phyloP scores from a whole-genome alignment of 2,888 invertebrate genomes.

The Ophraella communa region DNA sequence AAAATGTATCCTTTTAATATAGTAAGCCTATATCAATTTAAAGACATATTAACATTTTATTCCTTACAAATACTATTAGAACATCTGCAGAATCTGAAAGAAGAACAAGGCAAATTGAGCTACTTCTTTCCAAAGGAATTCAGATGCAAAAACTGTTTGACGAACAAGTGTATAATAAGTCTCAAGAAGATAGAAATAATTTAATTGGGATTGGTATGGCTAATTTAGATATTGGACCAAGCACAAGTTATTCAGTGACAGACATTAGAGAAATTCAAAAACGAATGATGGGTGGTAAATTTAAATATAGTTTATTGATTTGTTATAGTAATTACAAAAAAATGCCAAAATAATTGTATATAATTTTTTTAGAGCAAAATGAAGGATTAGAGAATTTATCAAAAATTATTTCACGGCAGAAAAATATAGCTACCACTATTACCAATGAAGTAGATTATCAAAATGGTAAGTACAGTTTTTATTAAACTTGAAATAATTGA shows the following conservation, averaged over 20 bases:
- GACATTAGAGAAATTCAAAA: slow-evolving; percentile 67
- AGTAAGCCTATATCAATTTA: too few species aligned
- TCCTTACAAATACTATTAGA: slow-evolving; percentile 53
- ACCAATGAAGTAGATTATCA: slow-evolving; percentile 79
- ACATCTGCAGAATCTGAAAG: slow-evolving; percentile 69
- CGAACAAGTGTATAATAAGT: slow-evolving; percentile 51
- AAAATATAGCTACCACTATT: slow-evolving; percentile 76
- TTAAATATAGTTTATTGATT: not conserved
- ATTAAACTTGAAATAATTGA: not conserved
- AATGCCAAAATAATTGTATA: slow-evolving; percentile 9
- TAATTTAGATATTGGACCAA: slow-evolving; percentile 56
- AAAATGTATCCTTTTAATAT: slow-evolving; percentile 58
- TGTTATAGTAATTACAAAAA: slow-evolving; percentile 7
- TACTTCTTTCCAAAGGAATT: slow-evolving; percentile 65
- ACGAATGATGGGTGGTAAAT: slow-evolving; percentile 65
- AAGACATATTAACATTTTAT: slow-evolving; percentile 1
- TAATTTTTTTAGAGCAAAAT: slow-evolving; percentile 70
- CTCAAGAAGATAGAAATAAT: slow-evolving; percentile 51
- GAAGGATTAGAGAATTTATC: slow-evolving; percentile 76
- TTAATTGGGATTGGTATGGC: slow-evolving; percentile 57
- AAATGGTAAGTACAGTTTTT: slow-evolving; percentile 66
- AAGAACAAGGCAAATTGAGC: slow-evolving; percentile 67
- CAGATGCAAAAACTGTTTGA: slow-evolving; percentile 65
- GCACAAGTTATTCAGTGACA: slow-evolving; percentile 39
- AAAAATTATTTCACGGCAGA: slow-evolving; percentile 77